Evolutionary conservation across 1,140 invertebrate species (phyloP), one percentile per base, ranked within the genome.

Genomic region (Cryptotermes secundus): DNA sequence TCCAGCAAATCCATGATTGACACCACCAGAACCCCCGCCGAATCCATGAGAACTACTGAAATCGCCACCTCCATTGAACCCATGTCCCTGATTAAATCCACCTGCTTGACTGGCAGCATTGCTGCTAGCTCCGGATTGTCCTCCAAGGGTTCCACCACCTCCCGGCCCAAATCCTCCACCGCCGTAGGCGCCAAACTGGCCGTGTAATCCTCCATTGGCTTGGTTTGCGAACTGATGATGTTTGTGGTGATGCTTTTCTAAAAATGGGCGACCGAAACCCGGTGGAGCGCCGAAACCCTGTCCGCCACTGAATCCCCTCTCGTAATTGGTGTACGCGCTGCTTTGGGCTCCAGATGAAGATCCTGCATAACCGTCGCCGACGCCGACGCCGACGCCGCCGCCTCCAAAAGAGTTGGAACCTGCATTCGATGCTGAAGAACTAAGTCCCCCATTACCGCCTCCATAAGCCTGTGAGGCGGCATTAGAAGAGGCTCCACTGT

Each of bases 401-500:
- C 59, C 59, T n/a, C 26, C 59, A 31, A n/a, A 31, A 72, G 59
- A 72, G 26, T n/a, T 26, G 2, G 59, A 72, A 31, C 26, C 59
- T 26, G 59, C 59, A 72, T 72, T n/a, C 16, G 59, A n/a, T 72
- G 45, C 45, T 19, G 45, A 14, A 49, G 45, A 49, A 19, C 45
- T 49, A 49, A 19, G 45, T 19, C 14, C 22, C 0, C 59, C 59
- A 14, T n/a, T 4, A 0, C 59, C 59, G 26, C 59, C 59, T 10
- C 59, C 59, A 14, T 72, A 31, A 31, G 59, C 10, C 59, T 72
- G 59, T 12, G 59, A 72, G 7, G 26, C 59, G 59, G 59, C 26
- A 72, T 72, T 72, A n/a, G 59, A 72, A 31, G 59, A 72, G n/a
- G 59, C 59, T 31, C 59, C 59, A 72, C 59, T 72, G n/a, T n/a